A percentile compares a stretch with the other conserved stretches of the same genome.
These are phyloP conservation scores for Pristionchus fissidentatus DNA, from an alignment of 2,888 invertebrate genomes.

Conservation along the genomic window DNA sequence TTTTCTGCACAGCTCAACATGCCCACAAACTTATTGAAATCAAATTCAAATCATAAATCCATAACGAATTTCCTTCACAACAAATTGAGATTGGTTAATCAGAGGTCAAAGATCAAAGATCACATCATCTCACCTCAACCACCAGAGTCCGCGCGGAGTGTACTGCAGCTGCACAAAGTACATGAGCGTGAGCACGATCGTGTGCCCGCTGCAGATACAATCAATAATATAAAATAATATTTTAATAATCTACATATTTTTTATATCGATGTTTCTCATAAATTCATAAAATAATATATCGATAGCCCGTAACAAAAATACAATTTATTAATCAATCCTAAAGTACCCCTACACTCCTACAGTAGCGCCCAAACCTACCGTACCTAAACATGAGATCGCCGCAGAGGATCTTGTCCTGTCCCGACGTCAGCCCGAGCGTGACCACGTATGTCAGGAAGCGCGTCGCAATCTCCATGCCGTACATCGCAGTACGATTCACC, in stretches of 20 bases:
- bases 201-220: conserved; percentile 66
- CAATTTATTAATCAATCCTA: neutral
- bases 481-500: conserved; percentile 72
- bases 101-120: neutral
- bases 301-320: no score
- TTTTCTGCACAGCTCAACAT: no score
- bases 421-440: conserved; percentile 73
- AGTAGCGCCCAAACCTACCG: neutral
- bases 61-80: neutral
- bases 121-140: conserved; percentile 59
- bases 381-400: conserved; percentile 74
- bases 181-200: conserved; percentile 73
- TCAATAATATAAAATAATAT: neutral
- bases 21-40: no score
- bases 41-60: no score
- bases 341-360: neutral
- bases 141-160: conserved; percentile 68
- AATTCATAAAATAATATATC: neutral
- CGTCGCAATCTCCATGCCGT: conserved; percentile 71
- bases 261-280: neutral
- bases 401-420: conserved; percentile 74
- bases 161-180: conserved; percentile 74
- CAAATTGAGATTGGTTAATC: neutral
- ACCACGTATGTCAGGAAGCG: conserved; percentile 74
- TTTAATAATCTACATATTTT: neutral